Base-by-base conservation (phyloP, 1,140 invertebrate species). In the Saccostrea glomerata region DNA sequence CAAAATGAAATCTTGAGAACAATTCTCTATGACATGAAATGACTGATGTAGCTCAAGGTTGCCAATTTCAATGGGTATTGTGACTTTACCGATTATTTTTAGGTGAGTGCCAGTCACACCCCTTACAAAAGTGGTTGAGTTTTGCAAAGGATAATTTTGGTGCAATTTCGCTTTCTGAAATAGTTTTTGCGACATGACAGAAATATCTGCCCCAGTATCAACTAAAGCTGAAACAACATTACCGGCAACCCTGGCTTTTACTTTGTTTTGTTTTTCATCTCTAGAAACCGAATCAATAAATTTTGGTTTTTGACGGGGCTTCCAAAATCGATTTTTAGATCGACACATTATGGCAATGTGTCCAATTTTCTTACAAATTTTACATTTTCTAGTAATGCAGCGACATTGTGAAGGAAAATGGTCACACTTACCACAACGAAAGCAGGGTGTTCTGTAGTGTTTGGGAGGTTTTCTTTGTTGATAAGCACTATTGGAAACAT, bases 351-450 rank as follows among this genome's bases (percentile, higher is more conserved):
- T 77, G 2, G 7, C 73, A 77, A 77, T 77, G 23, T 77, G 73
- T 13, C 73, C 73, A 13, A 77, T 77, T 77, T 77, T 77, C 36
- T 77, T 77, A 23, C 73, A 77, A 25, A 25, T 2, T 77, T 23
- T 30, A 40, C 23, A 30, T 5, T 20, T 77, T 25, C n/a, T 77
- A 25, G 73, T 77, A 40, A 77, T 25, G 30, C 30, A 36, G 30
- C 30, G 30, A 36, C 30, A 36, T 36, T 36, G 30, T 36, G 30
- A 36, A 36, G 23, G 73, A 77, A 25, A 77, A 77, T 77, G 73
- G 73, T 77, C 73, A 77, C 73, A 77, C 73, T 77, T 20, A 15
- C 73, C 73, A 77, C 73, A 77, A 77, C 73, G 73, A 77, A 77
- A 77, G 30, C 73, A 77, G 30, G 73, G 73, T 1, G 73, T 77